Conservation (phyloP, 2,888 invertebrate species). For the Atherix ibis region DNA sequence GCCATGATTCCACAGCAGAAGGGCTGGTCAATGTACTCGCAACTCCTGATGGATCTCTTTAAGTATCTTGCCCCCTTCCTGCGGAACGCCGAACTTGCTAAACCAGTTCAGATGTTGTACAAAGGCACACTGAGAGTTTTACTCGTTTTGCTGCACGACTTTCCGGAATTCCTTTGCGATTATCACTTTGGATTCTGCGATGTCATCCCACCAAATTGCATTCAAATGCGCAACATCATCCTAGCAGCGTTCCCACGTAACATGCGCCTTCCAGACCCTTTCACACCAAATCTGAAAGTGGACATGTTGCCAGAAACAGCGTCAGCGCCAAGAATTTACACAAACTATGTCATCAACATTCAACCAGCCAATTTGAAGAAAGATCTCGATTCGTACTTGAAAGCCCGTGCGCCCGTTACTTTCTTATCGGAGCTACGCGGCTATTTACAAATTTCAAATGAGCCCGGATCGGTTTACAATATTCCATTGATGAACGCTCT, state of each 20-base stretch:
- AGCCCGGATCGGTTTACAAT: constrained; percentile 86
- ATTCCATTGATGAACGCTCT: constrained; percentile 93
- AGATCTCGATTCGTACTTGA: constrained; percentile 92
- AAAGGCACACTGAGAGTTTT: constrained; percentile 91
- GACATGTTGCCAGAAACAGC: constrained; percentile 81
- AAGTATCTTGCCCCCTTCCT: constrained; percentile 94
- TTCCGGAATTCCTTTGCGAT: constrained; percentile 98
- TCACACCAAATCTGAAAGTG: constrained; percentile 89
- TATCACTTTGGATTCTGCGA: constrained; percentile 99
- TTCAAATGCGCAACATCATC: constrained; percentile 96
- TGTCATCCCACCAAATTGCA: constrained; percentile 97
- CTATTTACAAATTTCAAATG: constrained; percentile 75
- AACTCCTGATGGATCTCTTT: constrained; percentile 87
- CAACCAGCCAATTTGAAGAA: constrained; percentile 82
- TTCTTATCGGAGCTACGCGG: constrained; percentile 85
- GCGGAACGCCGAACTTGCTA: constrained; percentile 88
- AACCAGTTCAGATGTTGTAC: constrained; percentile 85
- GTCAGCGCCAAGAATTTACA: constrained; percentile 74
- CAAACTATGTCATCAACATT: constrained; percentile 75
- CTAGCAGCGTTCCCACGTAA: constrained; percentile 95
- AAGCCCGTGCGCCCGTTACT: constrained; percentile 85
- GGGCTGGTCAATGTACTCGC: constrained; percentile 96
- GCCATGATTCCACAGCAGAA: constrained; percentile 85
- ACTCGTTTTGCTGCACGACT: constrained; percentile 91
- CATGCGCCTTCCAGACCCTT: constrained; percentile 97